These are phyloP conservation scores for Nothocercus julius DNA, from an alignment of 2,113 vertebrate genomes.

Conservation along the genomic window DNA sequence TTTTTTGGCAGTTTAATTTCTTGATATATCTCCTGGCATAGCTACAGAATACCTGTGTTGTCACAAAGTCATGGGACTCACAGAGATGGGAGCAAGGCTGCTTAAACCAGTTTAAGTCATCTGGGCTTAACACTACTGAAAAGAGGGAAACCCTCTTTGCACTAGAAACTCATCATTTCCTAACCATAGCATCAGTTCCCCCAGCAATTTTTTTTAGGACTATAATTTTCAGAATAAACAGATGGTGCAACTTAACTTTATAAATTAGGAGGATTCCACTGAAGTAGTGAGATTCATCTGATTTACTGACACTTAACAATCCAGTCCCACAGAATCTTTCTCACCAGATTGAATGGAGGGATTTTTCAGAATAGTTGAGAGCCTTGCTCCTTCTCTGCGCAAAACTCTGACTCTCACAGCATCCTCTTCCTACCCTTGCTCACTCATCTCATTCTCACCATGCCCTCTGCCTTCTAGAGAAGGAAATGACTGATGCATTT, in stretches of 20 bases:
- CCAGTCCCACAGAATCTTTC: background rate
- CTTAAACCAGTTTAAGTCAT: background rate
- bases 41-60: background rate
- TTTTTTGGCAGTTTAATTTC: background rate
- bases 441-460: background rate
- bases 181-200: background rate
- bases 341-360: accelerated
- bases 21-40: background rate
- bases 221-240: background rate
- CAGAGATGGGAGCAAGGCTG: background rate
- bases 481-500: background rate
- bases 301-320: background rate
- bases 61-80: background rate
- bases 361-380: background rate
- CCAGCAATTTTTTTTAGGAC: background rate
- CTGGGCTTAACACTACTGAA: background rate
- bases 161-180: background rate
- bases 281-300: background rate
- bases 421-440: accelerated
- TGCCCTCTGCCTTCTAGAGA: background rate
- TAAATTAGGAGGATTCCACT: background rate
- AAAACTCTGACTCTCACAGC: background rate
- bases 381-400: background rate
- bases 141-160: background rate
- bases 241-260: background rate